Base-by-base conservation (phyloP, 2,113 vertebrate species). In the Ivindomyrus marchei region DNA sequence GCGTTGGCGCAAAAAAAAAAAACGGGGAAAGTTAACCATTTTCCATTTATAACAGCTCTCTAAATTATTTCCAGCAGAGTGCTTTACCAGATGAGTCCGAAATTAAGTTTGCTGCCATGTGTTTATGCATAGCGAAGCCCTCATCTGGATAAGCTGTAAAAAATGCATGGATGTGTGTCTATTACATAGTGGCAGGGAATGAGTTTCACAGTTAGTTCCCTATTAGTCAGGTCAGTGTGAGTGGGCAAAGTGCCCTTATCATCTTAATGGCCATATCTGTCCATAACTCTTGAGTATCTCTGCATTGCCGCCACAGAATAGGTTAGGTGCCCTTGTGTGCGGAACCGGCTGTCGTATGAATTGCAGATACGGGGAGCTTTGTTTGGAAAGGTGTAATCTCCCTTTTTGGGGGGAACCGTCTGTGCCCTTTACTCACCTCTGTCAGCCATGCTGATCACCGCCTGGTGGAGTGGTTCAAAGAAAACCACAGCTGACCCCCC, bases 51-150 rank as follows among this genome's bases (percentile, higher is more conserved):
- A n/a, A 85, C 45, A n/a, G 21, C 45, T 85, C 83, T 46, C 42
- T 45, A 85, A 85, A 85, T 47, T 47, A 85, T 46, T 85, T 85
- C 83, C 83, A 85, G 83, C 83, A 85, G 83, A 45, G 42, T 85
- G 39, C 45, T 47, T 45, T 85, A 85, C 42, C 83, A 46, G 83
- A 85, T 85, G 83, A 85, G 83, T 85, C 21, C 83, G 39, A 85
- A 85, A 46, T 85, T 45, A 85, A 45, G 45, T 47, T 47, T 47
- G 45, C 45, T 85, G 83, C 83, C 83, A 47, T 85, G 83, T 85
- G 42, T 85, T 85, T 85, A 46, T 47, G 21, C 39, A n/a, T 11
- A 24, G 39, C 3, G 39, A 42, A 3, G 9, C 83, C 45, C 21
- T 46, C 42, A 47, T 85, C 42, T 47, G 83, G 45, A n/a, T 85